Percentiles rank a stretch among this genome's conserved stretches.
Conservation (phyloP, 1,140 invertebrate genomes). For the Drosophila azteca region DNA sequence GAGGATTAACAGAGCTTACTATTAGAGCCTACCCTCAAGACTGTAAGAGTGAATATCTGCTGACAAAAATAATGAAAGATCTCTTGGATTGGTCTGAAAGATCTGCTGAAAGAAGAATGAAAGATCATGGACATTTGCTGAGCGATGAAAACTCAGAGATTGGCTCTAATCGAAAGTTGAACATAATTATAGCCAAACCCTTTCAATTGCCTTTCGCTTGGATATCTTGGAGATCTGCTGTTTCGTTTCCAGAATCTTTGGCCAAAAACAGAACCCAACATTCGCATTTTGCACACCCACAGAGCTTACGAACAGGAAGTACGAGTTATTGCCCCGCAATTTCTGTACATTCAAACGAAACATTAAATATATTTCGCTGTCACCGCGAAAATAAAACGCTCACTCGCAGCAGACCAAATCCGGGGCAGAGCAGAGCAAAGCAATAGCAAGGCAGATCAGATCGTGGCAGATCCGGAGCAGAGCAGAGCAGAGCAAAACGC, state of each 20-base stretch:
- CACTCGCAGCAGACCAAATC: constrained; percentile 26
- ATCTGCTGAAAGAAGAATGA: no score
- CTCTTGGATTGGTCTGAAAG: neutral
- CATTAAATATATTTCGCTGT: constrained; percentile 62
- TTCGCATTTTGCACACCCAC: constrained; percentile 60
- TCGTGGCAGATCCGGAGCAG: constrained; percentile 13
- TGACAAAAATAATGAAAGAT: neutral
- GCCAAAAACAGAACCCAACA: constrained; percentile 30
- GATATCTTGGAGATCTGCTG: constrained; percentile 24
- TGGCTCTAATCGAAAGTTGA: no score
- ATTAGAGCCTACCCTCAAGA: neutral
- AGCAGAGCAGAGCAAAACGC: constrained; percentile 4
- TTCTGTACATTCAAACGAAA: constrained; percentile 49
- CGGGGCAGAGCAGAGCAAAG: constrained; percentile 11
- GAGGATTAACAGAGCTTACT: constrained; percentile 19
- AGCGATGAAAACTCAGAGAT: no score
- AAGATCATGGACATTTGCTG: no score
- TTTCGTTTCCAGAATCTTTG: constrained; percentile 34
- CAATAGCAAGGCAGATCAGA: constrained; percentile 13
- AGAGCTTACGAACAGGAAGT: constrained; percentile 75
- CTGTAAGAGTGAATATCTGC: neutral
- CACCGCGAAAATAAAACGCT: no score
- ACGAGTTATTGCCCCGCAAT: constrained; percentile 57
- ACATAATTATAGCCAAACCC: constrained; percentile 28
- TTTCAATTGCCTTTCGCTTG: constrained; percentile 48